Base-by-base conservation (phyloP, 2,888 invertebrate species). In the Eledona agricola region DNA sequence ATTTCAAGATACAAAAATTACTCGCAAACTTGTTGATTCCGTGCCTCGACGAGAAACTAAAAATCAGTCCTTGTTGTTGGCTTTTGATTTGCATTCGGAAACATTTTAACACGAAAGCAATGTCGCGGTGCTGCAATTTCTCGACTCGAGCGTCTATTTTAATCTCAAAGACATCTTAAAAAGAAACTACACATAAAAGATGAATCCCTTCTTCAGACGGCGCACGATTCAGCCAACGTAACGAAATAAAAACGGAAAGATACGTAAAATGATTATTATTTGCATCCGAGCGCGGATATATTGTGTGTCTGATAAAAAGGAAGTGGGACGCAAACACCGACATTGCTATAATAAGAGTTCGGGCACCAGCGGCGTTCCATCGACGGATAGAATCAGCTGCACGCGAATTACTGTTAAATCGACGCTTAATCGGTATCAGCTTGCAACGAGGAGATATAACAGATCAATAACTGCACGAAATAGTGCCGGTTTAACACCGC, bases 111-210 rank as follows among this genome's bases (percentile, higher is more conserved):
- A 16, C 6, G 13, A 15, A 5, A 6, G 15, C 10, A n/a, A n/a
- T n/a, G n/a, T n/a, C 5, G 31, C 31, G 35, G 35, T 16, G 1
- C 11, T 15, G 25, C 38, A 38, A 38, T 38, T 46, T 45, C 29
- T 46, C 46, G 29, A 31, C 22, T 15, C 31, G 26, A n/a, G n/a
- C 38, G 32, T 38, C 26, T 45, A 42, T 51, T 51, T 51, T 52
- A 43, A 52, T 52, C 43, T 46, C 46, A 46, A 52, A 45, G 52
- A 10, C 38, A 46, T 38, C 46, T 43, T 20, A 34, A 28, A 37
- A 47, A 20, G 35, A 34, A 20, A 13, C 38, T 26, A 38, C 12
- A 51, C 42, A 46, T 46, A 52, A 52, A 52, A 52, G 46, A 52
- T 52, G 28, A 38, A 46, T 46, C 35, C 38, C 23, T 52, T 34